A percentile compares a stretch with the other conserved stretches of the same genome.
Evolutionary conservation across 2,113 vertebrate species (phyloP).

Genomic region (Bujurquina vittata): DNA sequence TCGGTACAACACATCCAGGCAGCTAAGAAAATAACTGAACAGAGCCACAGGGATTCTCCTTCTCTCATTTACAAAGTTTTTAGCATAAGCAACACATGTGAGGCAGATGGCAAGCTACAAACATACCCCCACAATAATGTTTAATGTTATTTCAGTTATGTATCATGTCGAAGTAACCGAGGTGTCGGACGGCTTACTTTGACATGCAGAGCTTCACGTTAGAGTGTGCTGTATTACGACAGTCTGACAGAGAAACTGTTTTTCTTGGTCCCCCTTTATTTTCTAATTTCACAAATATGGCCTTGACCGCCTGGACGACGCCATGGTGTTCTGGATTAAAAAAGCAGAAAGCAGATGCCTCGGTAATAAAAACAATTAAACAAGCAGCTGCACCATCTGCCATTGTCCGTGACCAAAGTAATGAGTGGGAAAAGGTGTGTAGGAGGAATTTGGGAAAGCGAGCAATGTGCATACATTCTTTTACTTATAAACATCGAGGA

Average conservation of each 20-base stretch:
- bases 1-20: slow-evolving; percentile 38
- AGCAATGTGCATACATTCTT: neutral
- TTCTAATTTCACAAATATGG: slow-evolving; percentile 41
- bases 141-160: slow-evolving; percentile 17
- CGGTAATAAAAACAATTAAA: slow-evolving; percentile 75
- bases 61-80: slow-evolving; percentile 50
- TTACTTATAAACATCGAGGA: neutral
- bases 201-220: neutral
- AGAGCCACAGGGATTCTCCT: slow-evolving; percentile 43
- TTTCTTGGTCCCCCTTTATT: slow-evolving; percentile 35
- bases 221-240: neutral
- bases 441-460: slow-evolving; percentile 33
- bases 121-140: slow-evolving; percentile 18
- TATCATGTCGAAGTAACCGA: neutral
- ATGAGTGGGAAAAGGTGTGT: slow-evolving; percentile 50
- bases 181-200: neutral
- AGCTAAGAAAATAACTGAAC: slow-evolving; percentile 42
- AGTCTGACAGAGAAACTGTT: neutral
- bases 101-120: slow-evolving; percentile 37
- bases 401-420: slow-evolving; percentile 59
- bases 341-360: slow-evolving; percentile 74
- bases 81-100: slow-evolving; percentile 27
- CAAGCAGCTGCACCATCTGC: slow-evolving; percentile 70
- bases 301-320: slow-evolving; percentile 24
- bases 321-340: slow-evolving; percentile 47